phyloP scores from a whole-genome alignment of 2,797 vertebrate genomes.

The Odontamblyopus lacepedii region DNA sequence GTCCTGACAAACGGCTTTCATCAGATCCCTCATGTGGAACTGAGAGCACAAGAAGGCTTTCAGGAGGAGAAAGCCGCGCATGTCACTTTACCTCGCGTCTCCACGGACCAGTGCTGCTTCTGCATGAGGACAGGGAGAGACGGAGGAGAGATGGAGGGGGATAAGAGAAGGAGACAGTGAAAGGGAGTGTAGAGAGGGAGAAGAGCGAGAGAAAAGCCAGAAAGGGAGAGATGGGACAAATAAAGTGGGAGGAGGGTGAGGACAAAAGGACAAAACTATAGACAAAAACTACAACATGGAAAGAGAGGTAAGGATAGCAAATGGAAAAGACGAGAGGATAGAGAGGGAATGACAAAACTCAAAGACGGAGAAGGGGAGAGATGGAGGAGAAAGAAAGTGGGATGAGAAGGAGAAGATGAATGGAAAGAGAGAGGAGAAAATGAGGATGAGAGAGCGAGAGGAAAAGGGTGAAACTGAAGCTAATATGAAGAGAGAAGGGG shows the following conservation, averaged over 20 bases:
- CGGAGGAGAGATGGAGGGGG: slow-evolving; percentile 18
- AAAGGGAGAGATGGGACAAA: no score
- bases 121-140: slow-evolving; percentile 55
- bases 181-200: no score
- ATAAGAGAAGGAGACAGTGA: no score
- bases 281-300: neutral
- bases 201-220: no score
- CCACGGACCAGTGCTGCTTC: slow-evolving; percentile 69
- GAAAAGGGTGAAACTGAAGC: no score
- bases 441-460: neutral
- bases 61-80: slow-evolving; percentile 77
- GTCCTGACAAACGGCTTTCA: slow-evolving; percentile 82
- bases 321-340: neutral
- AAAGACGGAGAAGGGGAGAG: neutral
- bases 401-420: neutral
- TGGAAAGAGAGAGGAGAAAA: neutral
- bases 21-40: slow-evolving; percentile 83
- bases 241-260: no score
- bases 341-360: neutral
- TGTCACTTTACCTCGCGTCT: slow-evolving; percentile 78
- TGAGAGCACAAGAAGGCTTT: slow-evolving; percentile 81
- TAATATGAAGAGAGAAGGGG: no score
- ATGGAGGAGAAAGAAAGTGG: neutral
- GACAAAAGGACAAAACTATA: no score
- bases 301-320: neutral